Percentiles rank a stretch among this genome's conserved stretches.
Conservation (phyloP, 2,888 invertebrate genomes). For the Drosophila fungiperda region DNA sequence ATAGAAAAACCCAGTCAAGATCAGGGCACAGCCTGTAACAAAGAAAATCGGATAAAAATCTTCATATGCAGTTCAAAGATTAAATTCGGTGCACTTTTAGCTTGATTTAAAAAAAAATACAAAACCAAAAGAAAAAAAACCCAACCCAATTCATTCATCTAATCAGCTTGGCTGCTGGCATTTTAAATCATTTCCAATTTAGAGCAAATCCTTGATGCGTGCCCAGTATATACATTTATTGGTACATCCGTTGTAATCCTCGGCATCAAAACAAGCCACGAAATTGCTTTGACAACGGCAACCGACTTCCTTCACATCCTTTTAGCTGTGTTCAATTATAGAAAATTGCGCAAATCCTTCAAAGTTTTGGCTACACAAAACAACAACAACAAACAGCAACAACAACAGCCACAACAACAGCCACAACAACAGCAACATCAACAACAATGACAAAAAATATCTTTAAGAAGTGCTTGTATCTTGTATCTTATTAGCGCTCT, state of each 20-base stretch:
- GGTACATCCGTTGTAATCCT: constrained; percentile 37
- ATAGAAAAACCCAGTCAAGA: constrained; percentile 34
- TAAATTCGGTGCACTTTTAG: background rate
- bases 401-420: constrained; percentile 14
- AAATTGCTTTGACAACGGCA: constrained; percentile 58
- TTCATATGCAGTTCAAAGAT: background rate
- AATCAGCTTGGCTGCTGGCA: constrained; percentile 13
- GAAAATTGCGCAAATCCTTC: constrained; percentile 76
- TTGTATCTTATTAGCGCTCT: constrained; percentile 75
- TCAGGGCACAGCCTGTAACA: background rate
- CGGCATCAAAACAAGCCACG: constrained; percentile 36
- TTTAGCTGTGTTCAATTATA: constrained; percentile 62
- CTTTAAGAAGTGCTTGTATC: constrained; percentile 35
- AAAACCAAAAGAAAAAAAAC: background rate
- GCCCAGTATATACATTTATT: constrained; percentile 11
- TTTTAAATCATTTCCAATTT: constrained; percentile 19
- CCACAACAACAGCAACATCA: constrained; percentile 5
- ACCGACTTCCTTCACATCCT: constrained; percentile 14
- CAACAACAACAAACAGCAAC: constrained; percentile 25
- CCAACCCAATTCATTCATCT: background rate
- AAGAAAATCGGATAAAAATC: constrained; percentile 6
- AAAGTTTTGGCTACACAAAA: constrained; percentile 53
- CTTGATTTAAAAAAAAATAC: background rate
- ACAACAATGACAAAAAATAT: constrained; percentile 32
- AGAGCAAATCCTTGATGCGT: constrained; percentile 30